A percentile compares a stretch with the other conserved stretches of the same genome.
These are phyloP conservation scores for Limanda limanda DNA, from an alignment of 2,113 vertebrate genomes.

Conservation along the genomic window DNA sequence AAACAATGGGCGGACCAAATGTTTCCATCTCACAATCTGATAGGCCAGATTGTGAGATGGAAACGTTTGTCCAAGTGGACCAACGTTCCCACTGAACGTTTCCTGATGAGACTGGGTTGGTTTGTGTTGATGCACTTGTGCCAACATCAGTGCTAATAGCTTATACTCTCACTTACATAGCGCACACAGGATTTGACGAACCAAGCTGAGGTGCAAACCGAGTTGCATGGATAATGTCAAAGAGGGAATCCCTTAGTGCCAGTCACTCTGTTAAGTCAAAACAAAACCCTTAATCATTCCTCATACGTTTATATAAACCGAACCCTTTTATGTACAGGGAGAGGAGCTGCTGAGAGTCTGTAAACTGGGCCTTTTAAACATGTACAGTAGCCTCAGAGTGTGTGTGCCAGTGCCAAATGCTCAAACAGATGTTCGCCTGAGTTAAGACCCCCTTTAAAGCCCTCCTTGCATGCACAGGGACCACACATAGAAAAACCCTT, in stretches of 20 bases:
- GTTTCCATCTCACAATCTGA: too few species aligned
- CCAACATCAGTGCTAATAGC: constrained; percentile 40
- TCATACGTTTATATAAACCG: constrained; percentile 1
- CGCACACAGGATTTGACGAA: constrained; percentile 51
- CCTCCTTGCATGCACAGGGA: constrained; percentile 21
- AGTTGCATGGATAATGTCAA: constrained; percentile 29
- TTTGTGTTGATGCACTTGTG: constrained; percentile 29
- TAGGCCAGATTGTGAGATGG: too few species aligned
- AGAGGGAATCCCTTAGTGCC: constrained; percentile 45
- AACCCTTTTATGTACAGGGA: not conserved
- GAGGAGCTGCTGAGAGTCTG: constrained; percentile 15
- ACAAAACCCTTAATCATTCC: not conserved
- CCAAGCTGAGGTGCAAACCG: constrained; percentile 39
- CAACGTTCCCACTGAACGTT: too few species aligned
- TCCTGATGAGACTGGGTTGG: too few species aligned
- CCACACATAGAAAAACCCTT: constrained; percentile 39
- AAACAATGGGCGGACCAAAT: too few species aligned
- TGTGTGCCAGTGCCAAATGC: constrained; percentile 31
- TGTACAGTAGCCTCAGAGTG: constrained; percentile 13
- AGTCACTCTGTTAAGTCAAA: constrained; percentile 23
- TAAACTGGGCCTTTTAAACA: constrained; percentile 24
- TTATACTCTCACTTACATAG: constrained; percentile 40
- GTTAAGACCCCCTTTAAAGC: constrained; percentile 42
- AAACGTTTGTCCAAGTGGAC: too few species aligned
- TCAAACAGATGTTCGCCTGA: constrained; percentile 53